Evolutionary conservation across 2,113 vertebrate species (phyloP), one percentile per base, ranked within the genome.

Genomic region (Pteronura brasiliensis): DNA sequence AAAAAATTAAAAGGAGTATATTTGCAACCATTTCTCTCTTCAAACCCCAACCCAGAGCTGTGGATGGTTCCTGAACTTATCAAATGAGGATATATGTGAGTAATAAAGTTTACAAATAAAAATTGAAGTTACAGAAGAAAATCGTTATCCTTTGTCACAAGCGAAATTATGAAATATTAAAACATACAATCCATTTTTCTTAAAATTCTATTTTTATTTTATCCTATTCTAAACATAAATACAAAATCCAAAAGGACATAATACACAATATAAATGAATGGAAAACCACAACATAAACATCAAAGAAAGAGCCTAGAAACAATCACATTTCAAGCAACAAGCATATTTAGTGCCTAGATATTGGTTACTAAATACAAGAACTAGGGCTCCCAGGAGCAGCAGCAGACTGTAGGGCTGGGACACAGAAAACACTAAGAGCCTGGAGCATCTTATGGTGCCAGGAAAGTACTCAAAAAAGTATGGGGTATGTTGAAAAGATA

Each of bases 121-220:
- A 94, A 42, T 1, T 71, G 7, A 71, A 36, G 21, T 72, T 47
- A 90, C 0, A 86, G 71, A 74, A 82, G 39, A 90, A 82, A 93
- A 69, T 87, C 21, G 42, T 71, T 82, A 77, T 71, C n/a, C 23
- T 85, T 25, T 83, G 14, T 72, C 52, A 90, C 61, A 90, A 97
- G 65, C 44, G 85, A 93, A 90, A 92, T 21, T 57, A 92, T 42
- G 6, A 89, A 96, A 49, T 90, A 86, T 71, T 59, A 63, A 0
- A 96, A 90, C 17, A 44, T 20, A 86, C 47, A 76, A 94, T 47
- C 17, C 31, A 91, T 23, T 95, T 94, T 82, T 69, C 57, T 77
- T 79, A 94, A 92, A 92, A 89, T 89, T 71, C 9, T 34, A 65
- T 69, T 96, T 94, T 86, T 81, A 92, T 87, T 72, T 95, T 74